phyloP scores from a whole-genome alignment of 2,113 vertebrate genomes.

The Turnix velox region DNA sequence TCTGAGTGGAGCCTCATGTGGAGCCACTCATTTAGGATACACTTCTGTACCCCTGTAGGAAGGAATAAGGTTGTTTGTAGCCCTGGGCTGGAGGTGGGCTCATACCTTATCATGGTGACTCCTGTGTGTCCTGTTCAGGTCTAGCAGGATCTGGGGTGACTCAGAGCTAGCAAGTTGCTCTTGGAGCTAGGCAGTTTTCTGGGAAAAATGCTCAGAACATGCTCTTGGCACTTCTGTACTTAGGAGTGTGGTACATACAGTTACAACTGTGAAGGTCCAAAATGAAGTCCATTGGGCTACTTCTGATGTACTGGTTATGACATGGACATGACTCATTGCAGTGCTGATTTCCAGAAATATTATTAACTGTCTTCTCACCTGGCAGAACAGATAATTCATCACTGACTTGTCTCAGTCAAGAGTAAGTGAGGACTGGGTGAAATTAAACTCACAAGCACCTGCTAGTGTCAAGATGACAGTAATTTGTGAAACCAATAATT shows the following conservation, averaged over 20 bases:
- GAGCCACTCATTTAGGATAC: fast-evolving
- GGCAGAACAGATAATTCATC: not conserved
- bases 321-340: not conserved
- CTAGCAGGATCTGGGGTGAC: not conserved
- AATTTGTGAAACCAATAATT: not conserved
- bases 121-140: fast-evolving
- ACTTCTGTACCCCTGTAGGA: not conserved
- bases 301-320: not conserved
- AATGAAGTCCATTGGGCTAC: not conserved
- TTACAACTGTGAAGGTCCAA: not conserved
- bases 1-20: not conserved
- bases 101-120: fast-evolving
- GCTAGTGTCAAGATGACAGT: not conserved
- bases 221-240: not conserved
- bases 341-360: not conserved
- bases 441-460: not conserved
- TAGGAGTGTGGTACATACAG: not conserved
- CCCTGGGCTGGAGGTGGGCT: not conserved
- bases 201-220: not conserved
- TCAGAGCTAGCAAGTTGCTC: not conserved
- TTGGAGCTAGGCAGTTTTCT: not conserved
- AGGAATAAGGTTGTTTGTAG: not conserved
- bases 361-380: not conserved
- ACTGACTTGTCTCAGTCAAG: not conserved
- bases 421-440: not conserved